Evolutionary conservation across 2,888 invertebrate species (phyloP).

Genomic region (Galeruca laticollis): DNA sequence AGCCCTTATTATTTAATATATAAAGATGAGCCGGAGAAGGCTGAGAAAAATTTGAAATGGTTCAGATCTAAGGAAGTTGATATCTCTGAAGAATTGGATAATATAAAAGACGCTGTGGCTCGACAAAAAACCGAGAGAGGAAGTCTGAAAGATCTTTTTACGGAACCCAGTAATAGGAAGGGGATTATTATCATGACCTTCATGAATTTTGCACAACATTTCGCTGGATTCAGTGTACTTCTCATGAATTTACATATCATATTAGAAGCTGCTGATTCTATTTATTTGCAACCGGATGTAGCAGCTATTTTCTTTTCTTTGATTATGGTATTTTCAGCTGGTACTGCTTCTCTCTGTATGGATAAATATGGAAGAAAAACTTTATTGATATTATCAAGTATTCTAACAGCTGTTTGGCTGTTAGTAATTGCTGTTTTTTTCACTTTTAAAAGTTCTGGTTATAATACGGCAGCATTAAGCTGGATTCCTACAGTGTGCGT

Average conservation of each 20-base stretch:
- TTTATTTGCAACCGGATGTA: slow-evolving; percentile 55
- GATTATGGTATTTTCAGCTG: slow-evolving; percentile 61
- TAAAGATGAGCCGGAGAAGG: slow-evolving; percentile 60
- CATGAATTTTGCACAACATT: slow-evolving; percentile 63
- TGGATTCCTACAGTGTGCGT: slow-evolving; percentile 57
- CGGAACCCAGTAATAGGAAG: slow-evolving; percentile 62
- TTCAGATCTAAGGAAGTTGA: slow-evolving; percentile 54
- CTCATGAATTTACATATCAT: slow-evolving; percentile 64
- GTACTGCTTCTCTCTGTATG: slow-evolving; percentile 57
- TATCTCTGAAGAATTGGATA: slow-evolving; percentile 60
- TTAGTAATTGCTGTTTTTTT: slow-evolving; percentile 61
- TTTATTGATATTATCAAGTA: slow-evolving; percentile 59
- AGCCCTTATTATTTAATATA: slow-evolving; percentile 63
- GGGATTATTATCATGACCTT: slow-evolving; percentile 63
- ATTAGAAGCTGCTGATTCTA: slow-evolving; percentile 60
- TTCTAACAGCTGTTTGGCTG: slow-evolving; percentile 60
- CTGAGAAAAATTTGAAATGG: slow-evolving; percentile 56
- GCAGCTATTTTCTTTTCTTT: slow-evolving; percentile 62
- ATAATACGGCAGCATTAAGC: slow-evolving; percentile 53
- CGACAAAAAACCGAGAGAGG: slow-evolving; percentile 62
- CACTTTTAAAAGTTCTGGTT: slow-evolving; percentile 55
- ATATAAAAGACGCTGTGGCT: slow-evolving; percentile 60
- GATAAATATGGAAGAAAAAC: slow-evolving; percentile 63
- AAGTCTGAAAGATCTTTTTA: slow-evolving; percentile 59
- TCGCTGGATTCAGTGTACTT: slow-evolving; percentile 64